These are phyloP conservation scores for Drosophila imparisetae DNA, from an alignment of 2,888 invertebrate species.

Conservation along the genomic window DNA sequence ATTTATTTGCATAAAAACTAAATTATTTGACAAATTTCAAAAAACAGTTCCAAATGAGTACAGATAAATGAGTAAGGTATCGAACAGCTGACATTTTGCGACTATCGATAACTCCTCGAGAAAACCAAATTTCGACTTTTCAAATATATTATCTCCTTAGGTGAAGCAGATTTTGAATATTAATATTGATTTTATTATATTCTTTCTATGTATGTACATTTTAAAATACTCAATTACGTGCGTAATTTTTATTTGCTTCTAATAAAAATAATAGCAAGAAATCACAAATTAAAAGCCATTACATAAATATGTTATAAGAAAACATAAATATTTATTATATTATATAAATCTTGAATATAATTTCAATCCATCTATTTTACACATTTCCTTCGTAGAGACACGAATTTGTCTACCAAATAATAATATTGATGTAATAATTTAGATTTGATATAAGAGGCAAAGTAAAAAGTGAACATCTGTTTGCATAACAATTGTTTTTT, in stretches of 20 bases:
- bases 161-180: background rate
- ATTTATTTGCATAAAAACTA: background rate
- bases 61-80: background rate
- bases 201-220: background rate
- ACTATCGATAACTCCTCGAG: background rate
- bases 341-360: background rate
- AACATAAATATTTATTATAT: no score
- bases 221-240: background rate
- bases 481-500: background rate
- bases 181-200: background rate
- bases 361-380: background rate
- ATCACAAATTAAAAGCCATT: background rate
- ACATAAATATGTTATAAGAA: background rate
- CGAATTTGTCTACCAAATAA: background rate
- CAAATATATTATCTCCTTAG: no score
- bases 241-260: background rate
- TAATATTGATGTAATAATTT: background rate
- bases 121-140: background rate
- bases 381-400: background rate
- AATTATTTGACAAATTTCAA: background rate
- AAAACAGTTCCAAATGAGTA: background rate
- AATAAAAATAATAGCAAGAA: background rate
- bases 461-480: background rate
- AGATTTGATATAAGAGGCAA: constrained; percentile 1
- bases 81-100: no score